Base-by-base conservation (phyloP, 2,113 vertebrate genomes). In the Silurus meridionalis region DNA sequence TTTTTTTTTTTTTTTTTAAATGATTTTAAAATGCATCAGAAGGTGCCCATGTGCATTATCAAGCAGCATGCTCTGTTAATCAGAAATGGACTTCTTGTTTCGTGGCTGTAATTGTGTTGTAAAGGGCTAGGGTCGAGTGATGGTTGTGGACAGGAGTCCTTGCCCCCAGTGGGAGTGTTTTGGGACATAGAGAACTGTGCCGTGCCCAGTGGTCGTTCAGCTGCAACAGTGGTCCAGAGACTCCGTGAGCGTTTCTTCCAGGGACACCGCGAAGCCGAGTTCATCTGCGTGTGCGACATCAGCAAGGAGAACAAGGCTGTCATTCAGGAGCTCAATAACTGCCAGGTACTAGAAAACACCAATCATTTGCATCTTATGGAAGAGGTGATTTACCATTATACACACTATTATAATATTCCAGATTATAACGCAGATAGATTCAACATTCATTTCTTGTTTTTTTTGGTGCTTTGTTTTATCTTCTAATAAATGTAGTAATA, bases 141-240 rank as follows among this genome's bases (percentile, higher is more conserved):
- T 88, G 94, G 94, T 84, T 90, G 92, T 37, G 92, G 95, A 66
- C 95, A 97, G 87, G 98, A 99, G 90, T 97, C 96, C 67, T 93
- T 98, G 72, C 97, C 98, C 55, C 98, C 98, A 0, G 97, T 99
- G 14, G 98, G 98, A 58, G 98, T 99, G 79, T 99, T 99, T 91
- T 99, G 98, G 98, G 98, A 99, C 91, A 99, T 99, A 81, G 98
- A 99, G 88, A 99, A 99, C 92, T 99, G 98, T 84, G 97, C 96
- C 0, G 97, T 99, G 57, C 98, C 98, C 17, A 96, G 95, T 5
- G 97, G 98, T 28, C 97, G 97, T 23, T 99, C 97, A 0, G 98
- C 98, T 4, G 92, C 96, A 17, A 95, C 96, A 0, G 97, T 99
- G 85, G 98, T 99, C 23, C 96, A 99, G 86, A 95, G 97, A 60